Evolutionary conservation across 2,888 invertebrate species (phyloP), one percentile per base, ranked within the genome.

Genomic region (Clusia tigrina): DNA sequence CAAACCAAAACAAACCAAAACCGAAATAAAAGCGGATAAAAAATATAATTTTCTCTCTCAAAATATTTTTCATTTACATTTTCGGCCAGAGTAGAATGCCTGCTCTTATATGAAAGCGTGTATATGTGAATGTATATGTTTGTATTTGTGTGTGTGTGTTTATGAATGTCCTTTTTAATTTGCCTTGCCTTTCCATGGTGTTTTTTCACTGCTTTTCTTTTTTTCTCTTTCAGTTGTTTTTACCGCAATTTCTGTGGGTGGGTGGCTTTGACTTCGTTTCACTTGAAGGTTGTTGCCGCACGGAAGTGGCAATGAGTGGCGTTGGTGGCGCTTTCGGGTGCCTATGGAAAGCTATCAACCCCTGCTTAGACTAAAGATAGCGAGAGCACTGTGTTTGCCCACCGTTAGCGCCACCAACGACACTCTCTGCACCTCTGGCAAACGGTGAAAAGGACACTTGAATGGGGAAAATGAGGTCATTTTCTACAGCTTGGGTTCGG

Each of bases 401-500:
- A 42, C 10, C 42, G n/a, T n/a, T 12, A 15, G 42, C 5, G n/a
- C 6, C 15, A 42, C 42, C 42, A 42, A 42, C n/a, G 5, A 9
- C 5, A 9, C 6, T 12, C 32, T 9, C 32, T 12, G 6, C 5
- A 32, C 32, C 12, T 12, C 32, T 32, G 24, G 5, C n/a, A 18
- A 5, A 1, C 55, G 5, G 20, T 52, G 38, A 63, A 59, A 63
- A 55, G 63, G 63, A 56, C 63, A 63, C 63, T 63, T 59, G 63
- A 63, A 52, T 48, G 18, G 48, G 54, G 37, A 65, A 72, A 78
- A 76, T 76, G 76, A 76, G 76, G 76, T 76, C 76, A 76, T 68
- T 71, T 74, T 59, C 57, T 37, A 51, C 46, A 42, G 42, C 42
- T 42, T 42, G 42, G n/a, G 42, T 22, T 48, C 48, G 48, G 48